Conservation (phyloP, 2,888 invertebrate genomes). For the Napeogenes inachia region DNA sequence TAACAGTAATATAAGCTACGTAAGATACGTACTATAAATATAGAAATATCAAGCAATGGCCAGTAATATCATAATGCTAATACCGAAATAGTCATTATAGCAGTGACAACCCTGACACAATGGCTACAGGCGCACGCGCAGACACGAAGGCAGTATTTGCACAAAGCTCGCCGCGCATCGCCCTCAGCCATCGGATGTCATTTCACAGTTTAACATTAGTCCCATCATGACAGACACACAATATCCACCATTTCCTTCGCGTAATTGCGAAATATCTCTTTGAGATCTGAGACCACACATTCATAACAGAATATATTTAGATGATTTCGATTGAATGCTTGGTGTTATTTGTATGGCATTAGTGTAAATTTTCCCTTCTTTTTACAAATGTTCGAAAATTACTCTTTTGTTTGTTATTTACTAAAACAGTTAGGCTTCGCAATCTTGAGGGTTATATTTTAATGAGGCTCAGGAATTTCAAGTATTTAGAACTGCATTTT, state of each 20-base stretch:
- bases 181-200: constrained; percentile 62
- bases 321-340: neutral
- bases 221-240: constrained; percentile 52
- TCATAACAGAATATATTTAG: constrained; percentile 10
- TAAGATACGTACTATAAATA: too few species aligned
- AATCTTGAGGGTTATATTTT: neutral
- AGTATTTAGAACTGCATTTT: constrained; percentile 46
- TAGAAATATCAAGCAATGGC: neutral
- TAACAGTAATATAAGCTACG: too few species aligned
- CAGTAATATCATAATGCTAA: constrained; percentile 1
- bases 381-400: too few species aligned
- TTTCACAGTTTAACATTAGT: constrained; percentile 61
- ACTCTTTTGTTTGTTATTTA: neutral
- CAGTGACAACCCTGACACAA: constrained; percentile 32
- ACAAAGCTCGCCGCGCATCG: constrained; percentile 61
- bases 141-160: constrained; percentile 54
- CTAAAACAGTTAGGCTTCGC: neutral
- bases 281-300: constrained; percentile 16
- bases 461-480: too few species aligned
- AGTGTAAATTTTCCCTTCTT: too few species aligned
- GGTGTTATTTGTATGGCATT: neutral
- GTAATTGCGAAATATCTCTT: constrained; percentile 31
- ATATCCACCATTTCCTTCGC: constrained; percentile 35
- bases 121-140: constrained; percentile 40
- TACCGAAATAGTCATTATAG: constrained; percentile 8